Percentiles rank a stretch among this genome's conserved stretches.
These are phyloP conservation scores for Chloroceryle aenea DNA, from an alignment of 2,113 vertebrate species.

Conservation along the genomic window DNA sequence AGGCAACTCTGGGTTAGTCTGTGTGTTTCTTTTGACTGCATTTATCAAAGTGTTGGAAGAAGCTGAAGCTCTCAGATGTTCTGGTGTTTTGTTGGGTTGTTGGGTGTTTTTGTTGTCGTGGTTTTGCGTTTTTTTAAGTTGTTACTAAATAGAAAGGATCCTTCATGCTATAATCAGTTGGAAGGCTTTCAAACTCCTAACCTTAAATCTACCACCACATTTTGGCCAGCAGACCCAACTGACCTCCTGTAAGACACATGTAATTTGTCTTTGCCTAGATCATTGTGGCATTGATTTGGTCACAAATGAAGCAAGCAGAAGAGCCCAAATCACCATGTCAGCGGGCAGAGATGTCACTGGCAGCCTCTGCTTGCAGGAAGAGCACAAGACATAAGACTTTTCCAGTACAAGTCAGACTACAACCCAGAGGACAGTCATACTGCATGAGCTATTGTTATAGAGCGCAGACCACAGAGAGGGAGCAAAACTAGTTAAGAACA, in stretches of 20 bases:
- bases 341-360: background rate
- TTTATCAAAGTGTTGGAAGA: background rate
- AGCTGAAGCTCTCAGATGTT: background rate
- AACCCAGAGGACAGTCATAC: background rate
- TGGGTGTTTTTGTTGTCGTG: background rate
- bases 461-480: background rate
- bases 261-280: background rate
- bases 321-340: background rate
- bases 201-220: background rate
- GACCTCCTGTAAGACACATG: background rate
- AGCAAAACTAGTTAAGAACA: background rate
- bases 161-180: background rate
- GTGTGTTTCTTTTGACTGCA: background rate
- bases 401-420: background rate
- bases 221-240: background rate
- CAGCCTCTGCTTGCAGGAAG: background rate
- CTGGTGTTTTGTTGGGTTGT: background rate
- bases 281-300: background rate
- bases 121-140: background rate
- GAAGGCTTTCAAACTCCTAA: slow-evolving; percentile 2
- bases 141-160: background rate
- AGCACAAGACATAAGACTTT: background rate
- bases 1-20: background rate
- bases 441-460: background rate
- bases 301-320: background rate